phyloP scores from a whole-genome alignment of 2,888 invertebrate species.

The Hypena proboscidalis region DNA sequence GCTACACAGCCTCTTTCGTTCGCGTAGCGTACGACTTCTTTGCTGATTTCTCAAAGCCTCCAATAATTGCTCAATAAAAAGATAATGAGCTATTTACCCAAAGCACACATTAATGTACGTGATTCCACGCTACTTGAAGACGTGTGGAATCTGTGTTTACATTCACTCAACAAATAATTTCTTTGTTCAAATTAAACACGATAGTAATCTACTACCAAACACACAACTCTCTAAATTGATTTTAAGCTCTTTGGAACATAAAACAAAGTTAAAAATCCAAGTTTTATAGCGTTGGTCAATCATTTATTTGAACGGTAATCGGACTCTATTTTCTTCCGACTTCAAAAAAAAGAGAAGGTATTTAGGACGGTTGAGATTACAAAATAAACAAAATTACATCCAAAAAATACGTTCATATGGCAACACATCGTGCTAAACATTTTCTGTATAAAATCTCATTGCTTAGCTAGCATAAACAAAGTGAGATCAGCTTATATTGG shows the following conservation, averaged over 20 bases:
- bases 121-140: conserved; percentile 27
- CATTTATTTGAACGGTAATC: conserved; percentile 19
- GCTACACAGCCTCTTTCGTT: too few species aligned
- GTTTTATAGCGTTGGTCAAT: background rate
- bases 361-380: conserved; percentile 40
- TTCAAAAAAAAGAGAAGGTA: too few species aligned
- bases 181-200: conserved; percentile 22
- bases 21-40: too few species aligned
- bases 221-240: background rate
- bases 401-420: too few species aligned
- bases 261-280: background rate
- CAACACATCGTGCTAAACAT: too few species aligned
- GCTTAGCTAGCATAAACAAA: too few species aligned
- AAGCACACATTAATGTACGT: conserved; percentile 11
- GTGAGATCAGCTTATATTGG: too few species aligned
- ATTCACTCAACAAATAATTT: conserved; percentile 29
- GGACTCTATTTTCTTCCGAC: conserved; percentile 28
- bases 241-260: background rate
- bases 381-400: conserved; percentile 29
- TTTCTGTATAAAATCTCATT: too few species aligned
- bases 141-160: conserved; percentile 21
- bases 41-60: too few species aligned
- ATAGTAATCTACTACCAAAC: conserved; percentile 2
- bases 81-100: too few species aligned
- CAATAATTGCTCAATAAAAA: too few species aligned